These are phyloP conservation scores for Nibea coibor DNA, from an alignment of 2,113 vertebrate species.

Conservation along the genomic window DNA sequence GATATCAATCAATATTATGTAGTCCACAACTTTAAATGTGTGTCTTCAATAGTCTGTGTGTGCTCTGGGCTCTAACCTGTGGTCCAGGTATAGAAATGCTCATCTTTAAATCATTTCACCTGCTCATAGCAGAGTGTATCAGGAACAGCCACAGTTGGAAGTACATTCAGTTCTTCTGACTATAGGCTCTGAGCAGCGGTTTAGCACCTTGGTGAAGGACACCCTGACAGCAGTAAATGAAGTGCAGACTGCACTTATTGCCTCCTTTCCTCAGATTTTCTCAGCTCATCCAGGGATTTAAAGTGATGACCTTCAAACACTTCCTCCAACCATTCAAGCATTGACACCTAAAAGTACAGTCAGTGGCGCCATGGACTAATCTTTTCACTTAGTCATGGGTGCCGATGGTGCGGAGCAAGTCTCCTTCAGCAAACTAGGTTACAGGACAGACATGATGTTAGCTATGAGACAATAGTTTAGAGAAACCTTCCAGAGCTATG, in stretches of 20 bases:
- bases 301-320: conserved; percentile 45
- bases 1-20: too few species aligned
- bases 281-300: conserved; percentile 48
- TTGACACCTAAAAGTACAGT: conserved; percentile 6
- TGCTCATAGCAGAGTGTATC: background rate
- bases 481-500: background rate
- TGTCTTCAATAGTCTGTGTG: too few species aligned
- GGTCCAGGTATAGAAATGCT: too few species aligned
- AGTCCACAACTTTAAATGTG: too few species aligned
- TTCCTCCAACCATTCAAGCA: conserved; percentile 5
- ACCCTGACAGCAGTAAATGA: conserved; percentile 34
- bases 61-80: too few species aligned
- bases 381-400: conserved; percentile 20
- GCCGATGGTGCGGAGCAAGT: background rate
- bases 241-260: conserved; percentile 7
- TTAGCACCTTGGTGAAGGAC: conserved; percentile 33
- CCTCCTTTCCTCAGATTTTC: conserved; percentile 33
- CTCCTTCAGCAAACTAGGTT: background rate
- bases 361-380: conserved; percentile 4
- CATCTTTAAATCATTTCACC: conserved; percentile 10
- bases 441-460: background rate
- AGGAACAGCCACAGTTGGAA: background rate
- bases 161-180: background rate
- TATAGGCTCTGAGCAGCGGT: conserved; percentile 10
- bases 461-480: background rate